Conservation (phyloP, 1,140 invertebrate species). For the Temnothorax nylanderi region DNA sequence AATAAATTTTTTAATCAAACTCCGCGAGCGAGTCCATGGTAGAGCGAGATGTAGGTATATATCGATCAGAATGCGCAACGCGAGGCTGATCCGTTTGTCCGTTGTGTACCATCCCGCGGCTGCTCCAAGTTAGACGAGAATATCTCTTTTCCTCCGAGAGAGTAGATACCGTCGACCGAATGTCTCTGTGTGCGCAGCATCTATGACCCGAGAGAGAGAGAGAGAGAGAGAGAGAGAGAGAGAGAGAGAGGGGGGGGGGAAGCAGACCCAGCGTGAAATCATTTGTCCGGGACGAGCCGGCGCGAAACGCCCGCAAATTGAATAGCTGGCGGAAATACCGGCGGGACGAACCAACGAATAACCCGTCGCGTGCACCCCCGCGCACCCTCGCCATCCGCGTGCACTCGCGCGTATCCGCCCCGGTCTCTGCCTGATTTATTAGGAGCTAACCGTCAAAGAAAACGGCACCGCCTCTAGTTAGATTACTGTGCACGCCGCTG, state of each 20-base stretch:
- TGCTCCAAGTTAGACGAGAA: slow-evolving; percentile 23
- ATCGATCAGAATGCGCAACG: slow-evolving; percentile 42
- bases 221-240: background rate
- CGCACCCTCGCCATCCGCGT: slow-evolving; percentile 2
- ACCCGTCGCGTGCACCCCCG: slow-evolving; percentile 63
- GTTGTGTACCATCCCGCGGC: slow-evolving; percentile 23
- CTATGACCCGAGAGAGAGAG: slow-evolving; percentile 60
- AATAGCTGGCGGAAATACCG: slow-evolving; percentile 78
- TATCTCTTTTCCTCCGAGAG: slow-evolving; percentile 42
- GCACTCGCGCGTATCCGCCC: slow-evolving; percentile 61
- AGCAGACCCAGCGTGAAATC: slow-evolving; percentile 74
- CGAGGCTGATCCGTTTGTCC: slow-evolving; percentile 44
- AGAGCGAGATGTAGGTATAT: slow-evolving; percentile 1
- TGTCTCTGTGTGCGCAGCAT: slow-evolving; percentile 53
- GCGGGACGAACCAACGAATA: slow-evolving; percentile 76
- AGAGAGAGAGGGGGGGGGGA: background rate
- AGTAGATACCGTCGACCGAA: slow-evolving; percentile 10
- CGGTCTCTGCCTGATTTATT: slow-evolving; percentile 71
- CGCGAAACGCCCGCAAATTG: slow-evolving; percentile 77
- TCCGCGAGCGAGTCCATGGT: background rate
- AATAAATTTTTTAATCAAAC: slow-evolving; percentile 58
- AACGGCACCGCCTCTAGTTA: slow-evolving; percentile 55
- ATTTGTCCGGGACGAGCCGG: slow-evolving; percentile 74
- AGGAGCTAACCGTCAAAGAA: slow-evolving; percentile 72
- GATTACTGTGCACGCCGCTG: background rate